These are phyloP conservation scores for Pristionchus fissidentatus DNA, from an alignment of 2,888 invertebrate genomes.

Conservation along the genomic window DNA sequence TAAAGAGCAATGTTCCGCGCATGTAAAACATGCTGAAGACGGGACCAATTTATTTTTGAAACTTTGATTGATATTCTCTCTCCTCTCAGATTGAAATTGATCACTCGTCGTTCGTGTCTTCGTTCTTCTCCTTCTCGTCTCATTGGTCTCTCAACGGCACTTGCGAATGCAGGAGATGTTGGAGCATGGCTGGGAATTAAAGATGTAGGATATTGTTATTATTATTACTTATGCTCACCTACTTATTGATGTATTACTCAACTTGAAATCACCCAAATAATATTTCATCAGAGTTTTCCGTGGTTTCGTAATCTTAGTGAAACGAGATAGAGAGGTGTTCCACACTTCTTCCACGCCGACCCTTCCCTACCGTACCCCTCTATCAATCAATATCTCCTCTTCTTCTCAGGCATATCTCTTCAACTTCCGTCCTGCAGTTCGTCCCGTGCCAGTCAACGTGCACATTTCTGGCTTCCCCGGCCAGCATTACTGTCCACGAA, in stretches of 20 bases:
- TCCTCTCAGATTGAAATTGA: conserved; percentile 67
- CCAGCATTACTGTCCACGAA: conserved; percentile 97
- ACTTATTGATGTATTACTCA: background rate
- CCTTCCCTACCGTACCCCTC: too few species aligned
- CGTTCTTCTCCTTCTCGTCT: conserved; percentile 83
- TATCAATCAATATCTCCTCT: background rate
- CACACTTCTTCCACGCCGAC: too few species aligned
- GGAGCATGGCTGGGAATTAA: conserved; percentile 94
- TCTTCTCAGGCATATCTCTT: conserved; percentile 86
- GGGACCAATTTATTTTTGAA: too few species aligned
- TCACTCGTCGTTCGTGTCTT: conserved; percentile 63
- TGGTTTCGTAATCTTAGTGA: background rate
- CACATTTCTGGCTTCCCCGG: conserved; percentile 96
- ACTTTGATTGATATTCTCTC: too few species aligned
- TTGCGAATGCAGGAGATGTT: conserved; percentile 96
- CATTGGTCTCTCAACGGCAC: conserved; percentile 94
- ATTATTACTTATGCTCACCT: background rate
- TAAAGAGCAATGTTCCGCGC: too few species aligned
- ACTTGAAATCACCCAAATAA: background rate
- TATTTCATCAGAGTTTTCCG: background rate
- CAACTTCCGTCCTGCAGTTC: conserved; percentile 96
- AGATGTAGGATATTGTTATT: conserved; percentile 57
- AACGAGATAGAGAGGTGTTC: background rate
- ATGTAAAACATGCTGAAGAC: too few species aligned
- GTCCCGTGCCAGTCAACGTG: conserved; percentile 94